Evolutionary conservation across 1,140 invertebrate species (phyloP), one percentile per base, ranked within the genome.

Genomic region (Mamestra configurata): DNA sequence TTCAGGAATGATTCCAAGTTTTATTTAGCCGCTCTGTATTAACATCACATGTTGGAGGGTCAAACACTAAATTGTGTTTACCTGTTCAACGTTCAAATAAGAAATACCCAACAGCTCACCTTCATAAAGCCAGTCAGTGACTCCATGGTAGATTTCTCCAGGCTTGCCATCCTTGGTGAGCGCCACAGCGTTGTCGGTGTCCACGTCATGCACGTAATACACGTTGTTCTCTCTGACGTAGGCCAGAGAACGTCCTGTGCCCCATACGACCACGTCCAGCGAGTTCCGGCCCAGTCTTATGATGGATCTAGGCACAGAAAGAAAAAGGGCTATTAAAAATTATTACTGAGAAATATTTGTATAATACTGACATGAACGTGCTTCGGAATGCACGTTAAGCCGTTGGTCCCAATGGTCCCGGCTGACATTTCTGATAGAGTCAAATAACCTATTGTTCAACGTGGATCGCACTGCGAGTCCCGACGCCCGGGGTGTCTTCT

Each of bases 191-290:
- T n/a, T 86, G 68, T 82, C 91, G 84, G 91, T 93, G 91, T 64
- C 92, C 92, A 83, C 93, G 93, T 90, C 95, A 88, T 84, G 90
- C 72, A 95, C 89, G 85, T 97, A 97, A 89, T 96, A 98, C 73
- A 99, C 97, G 88, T 98, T 97, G 90, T 98, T 98, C 57, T 97
- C 95, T 81, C 96, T 95, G 0, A 99, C 97, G 88, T 97, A 98
- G 10, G 97, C 96, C 77, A 98, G 89, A 0, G 95, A 96, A 88
- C 97, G 96, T 10, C 96, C 96, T 0, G 88, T 90, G 2, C 96
- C 96, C 97, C 97, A 98, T 0, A 94, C 92, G 5, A 96, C 97
- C 11, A 96, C 94, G 84, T 97, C 96, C 49, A 97, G 81, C 15
- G 93, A 94, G n/a, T 96, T 95, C 57, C 95, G 92, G 70, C 96